These are phyloP conservation scores for Drosophila prosaltans DNA, from an alignment of 1,140 invertebrate species.

Conservation along the genomic window DNA sequence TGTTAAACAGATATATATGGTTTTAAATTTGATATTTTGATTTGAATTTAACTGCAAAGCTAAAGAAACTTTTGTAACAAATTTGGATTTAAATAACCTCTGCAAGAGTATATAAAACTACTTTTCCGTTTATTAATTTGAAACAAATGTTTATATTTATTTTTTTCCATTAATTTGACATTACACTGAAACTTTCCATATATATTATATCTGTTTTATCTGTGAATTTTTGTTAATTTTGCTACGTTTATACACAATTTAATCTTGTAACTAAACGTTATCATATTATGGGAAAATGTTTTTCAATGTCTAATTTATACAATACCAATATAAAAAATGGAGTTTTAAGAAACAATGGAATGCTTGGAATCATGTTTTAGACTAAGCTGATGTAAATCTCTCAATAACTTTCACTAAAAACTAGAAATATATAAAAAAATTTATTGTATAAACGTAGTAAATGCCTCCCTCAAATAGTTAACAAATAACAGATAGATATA, in stretches of 20 bases:
- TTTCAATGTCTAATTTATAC: not conserved
- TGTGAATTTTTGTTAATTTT: not conserved
- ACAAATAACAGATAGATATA: not conserved
- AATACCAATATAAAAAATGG: not conserved
- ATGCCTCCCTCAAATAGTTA: not conserved
- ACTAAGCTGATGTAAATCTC: slow-evolving; percentile 11
- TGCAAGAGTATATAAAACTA: not conserved
- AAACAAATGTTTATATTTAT: not conserved
- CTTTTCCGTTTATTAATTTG: not conserved
- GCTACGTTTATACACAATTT: slow-evolving; percentile 4
- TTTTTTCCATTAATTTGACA: not conserved
- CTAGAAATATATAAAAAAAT: not conserved
- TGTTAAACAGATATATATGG: no score
- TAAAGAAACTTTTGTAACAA: no score
- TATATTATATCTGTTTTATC: not conserved
- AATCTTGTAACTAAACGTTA: not conserved
- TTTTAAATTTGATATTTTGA: no score
- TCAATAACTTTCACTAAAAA: not conserved
- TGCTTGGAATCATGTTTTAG: not conserved
- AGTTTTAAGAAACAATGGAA: not conserved
- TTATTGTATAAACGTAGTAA: slow-evolving; percentile 4
- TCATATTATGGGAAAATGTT: not conserved
- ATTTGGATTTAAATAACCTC: not conserved
- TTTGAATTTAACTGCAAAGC: no score
- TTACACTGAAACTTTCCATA: not conserved